Evolutionary conservation across 2,113 vertebrate species (phyloP), one percentile per base, ranked within the genome.

Genomic region (Tringa solitaria): DNA sequence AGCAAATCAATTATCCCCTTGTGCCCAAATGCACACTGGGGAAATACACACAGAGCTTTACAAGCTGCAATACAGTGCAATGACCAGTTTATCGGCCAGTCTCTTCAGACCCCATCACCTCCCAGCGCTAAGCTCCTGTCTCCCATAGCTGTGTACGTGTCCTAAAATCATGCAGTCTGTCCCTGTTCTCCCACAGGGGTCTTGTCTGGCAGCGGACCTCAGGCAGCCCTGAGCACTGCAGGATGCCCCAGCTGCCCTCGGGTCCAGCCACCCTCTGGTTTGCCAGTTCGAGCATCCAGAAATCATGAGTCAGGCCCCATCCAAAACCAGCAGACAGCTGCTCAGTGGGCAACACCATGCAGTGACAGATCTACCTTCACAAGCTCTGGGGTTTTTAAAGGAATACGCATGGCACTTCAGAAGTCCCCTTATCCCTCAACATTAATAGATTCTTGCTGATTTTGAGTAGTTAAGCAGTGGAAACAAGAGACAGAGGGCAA

Each of bases 171-270:
- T 46, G 41, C 7, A 22, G 37, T 54, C 84, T 91, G 37, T 30
- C 43, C 41, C 21, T 11, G 2, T 59, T 87, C 48, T 78, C 22
- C 59, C 37, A 10, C 5, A 18, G n/a, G 16, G 23, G 13, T 39
- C 21, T 63, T 53, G 20, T 18, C 45, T 51, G 35, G 22, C 7
- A 2, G 30, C 6, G 1, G 30, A 35, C 9, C 8, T 28, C 10
- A n/a, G 22, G n/a, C 56, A 80, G 46, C 7, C 41, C 75, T 11
- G 20, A 65, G 51, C 54, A 32, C 53, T 39, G 53, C 24, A 33
- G 35, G 50, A 54, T 2, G 2, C n/a, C 56, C 43, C 4, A 1
- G 27, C 30, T 33, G 50, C 33, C 27, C 46, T 28, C 1, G 3
- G 35, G 27, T 12, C 32, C 48, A 37, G 37, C 13, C 19, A 37